Conservation (phyloP, 92 coral and sea anemone genomes). For the Umimayanthus kanabou region DNA sequence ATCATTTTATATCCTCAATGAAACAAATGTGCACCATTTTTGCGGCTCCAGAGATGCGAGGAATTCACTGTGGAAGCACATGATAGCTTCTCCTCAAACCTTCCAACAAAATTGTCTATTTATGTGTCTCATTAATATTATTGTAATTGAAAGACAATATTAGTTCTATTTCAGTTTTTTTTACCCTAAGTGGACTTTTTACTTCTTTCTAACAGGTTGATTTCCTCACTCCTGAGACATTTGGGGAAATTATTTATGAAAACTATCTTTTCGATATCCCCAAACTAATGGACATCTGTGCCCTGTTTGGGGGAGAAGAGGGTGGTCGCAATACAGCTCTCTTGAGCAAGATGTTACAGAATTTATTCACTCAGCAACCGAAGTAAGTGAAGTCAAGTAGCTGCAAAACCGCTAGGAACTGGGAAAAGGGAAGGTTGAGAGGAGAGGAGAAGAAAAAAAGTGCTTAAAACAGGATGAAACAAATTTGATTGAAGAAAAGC, state of each 20-base stretch:
- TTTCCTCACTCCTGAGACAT: conserved; percentile 80
- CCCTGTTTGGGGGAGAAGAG: conserved; percentile 82
- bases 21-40: no score
- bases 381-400: conserved; percentile 68
- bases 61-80: no score
- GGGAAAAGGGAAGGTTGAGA: background rate
- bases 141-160: no score
- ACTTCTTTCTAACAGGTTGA: conserved; percentile 52
- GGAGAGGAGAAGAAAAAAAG: no score
- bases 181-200: background rate
- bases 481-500: no score
- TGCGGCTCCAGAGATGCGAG: no score
- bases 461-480: no score
- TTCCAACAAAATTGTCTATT: no score
- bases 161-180: background rate
- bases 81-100: no score
- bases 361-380: conserved; percentile 91
- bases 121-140: no score
- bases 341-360: conserved; percentile 85
- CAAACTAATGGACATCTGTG: conserved; percentile 94
- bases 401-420: no score
- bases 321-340: conserved; percentile 61
- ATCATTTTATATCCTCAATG: no score
- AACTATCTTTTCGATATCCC: conserved; percentile 94
- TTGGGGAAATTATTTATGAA: conserved; percentile 93